These are phyloP conservation scores for Conger conger DNA, from an alignment of 2,113 vertebrate genomes.

Conservation along the genomic window DNA sequence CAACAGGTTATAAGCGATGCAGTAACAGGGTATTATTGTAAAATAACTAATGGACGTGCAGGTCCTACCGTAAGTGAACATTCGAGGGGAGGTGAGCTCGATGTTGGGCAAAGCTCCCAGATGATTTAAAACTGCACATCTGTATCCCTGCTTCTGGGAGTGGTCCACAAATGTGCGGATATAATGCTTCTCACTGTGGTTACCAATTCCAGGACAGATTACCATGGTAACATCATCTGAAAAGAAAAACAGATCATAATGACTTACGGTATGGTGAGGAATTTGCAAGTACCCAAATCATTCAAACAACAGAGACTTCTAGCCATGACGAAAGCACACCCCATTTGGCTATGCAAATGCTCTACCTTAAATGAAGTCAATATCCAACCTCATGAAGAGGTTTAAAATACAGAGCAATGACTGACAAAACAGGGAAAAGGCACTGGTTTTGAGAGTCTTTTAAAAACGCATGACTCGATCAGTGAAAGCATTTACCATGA, in stretches of 20 bases:
- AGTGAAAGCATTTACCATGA: background rate
- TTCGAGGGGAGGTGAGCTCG: constrained; percentile 93
- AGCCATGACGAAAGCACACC: background rate
- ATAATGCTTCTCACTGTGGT: constrained; percentile 98
- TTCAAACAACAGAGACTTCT: background rate
- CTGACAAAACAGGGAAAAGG: background rate
- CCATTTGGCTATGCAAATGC: background rate
- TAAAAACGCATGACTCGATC: background rate
- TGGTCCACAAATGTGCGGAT: constrained; percentile 97
- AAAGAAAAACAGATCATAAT: constrained; percentile 29
- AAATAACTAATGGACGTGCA: background rate
- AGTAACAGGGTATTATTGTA: background rate
- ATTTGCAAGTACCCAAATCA: constrained; percentile 25
- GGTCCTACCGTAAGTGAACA: constrained; percentile 91
- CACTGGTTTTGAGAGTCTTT: background rate
- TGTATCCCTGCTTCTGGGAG: constrained; percentile 91
- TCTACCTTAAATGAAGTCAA: background rate
- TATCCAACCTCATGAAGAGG: background rate
- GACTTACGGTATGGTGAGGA: background rate
- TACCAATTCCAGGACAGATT: constrained; percentile 96
- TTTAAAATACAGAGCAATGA: background rate
- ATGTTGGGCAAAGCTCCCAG: constrained; percentile 93
- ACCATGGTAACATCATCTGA: constrained; percentile 97
- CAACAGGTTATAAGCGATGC: background rate
- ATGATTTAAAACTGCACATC: constrained; percentile 95